A percentile compares a stretch with the other conserved stretches of the same genome.
Evolutionary conservation across 1,140 invertebrate species (phyloP).

Genomic region (Phenacoccus solenopsis): DNA sequence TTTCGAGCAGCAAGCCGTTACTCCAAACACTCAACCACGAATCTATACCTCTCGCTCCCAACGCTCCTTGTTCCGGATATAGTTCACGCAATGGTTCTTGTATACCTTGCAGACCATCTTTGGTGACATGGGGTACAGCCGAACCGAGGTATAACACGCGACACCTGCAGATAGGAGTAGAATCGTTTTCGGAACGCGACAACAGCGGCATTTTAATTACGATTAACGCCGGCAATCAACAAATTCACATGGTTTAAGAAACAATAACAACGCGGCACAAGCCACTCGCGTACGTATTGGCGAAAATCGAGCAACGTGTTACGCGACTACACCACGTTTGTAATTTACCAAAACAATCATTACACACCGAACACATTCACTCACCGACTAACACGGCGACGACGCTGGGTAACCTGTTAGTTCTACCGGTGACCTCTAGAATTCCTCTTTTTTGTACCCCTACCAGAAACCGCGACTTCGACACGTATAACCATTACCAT

Average conservation of each 20-base stretch:
- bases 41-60: conserved; percentile 81
- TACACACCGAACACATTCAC: neutral
- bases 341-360: neutral
- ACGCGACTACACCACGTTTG: neutral
- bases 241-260: too few species aligned
- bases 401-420: neutral
- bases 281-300: too few species aligned
- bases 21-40: conserved; percentile 96
- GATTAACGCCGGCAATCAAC: too few species aligned
- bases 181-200: conserved; percentile 35
- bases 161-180: conserved; percentile 88
- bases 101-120: conserved; percentile 92
- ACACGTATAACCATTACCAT: too few species aligned
- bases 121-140: conserved; percentile 92
- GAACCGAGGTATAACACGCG: conserved; percentile 96
- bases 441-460: neutral
- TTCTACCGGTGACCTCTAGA: conserved; percentile 4
- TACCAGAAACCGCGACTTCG: too few species aligned
- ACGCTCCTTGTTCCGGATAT: conserved; percentile 83
- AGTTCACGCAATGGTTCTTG: conserved; percentile 91
- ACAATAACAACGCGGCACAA: too few species aligned
- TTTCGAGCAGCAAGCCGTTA: conserved; percentile 89
- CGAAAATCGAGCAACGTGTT: neutral
- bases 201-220: conserved; percentile 5
- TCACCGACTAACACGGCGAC: neutral